Base-by-base conservation (phyloP, 1,140 invertebrate genomes). In the Caenorhabditis briggsae region DNA sequence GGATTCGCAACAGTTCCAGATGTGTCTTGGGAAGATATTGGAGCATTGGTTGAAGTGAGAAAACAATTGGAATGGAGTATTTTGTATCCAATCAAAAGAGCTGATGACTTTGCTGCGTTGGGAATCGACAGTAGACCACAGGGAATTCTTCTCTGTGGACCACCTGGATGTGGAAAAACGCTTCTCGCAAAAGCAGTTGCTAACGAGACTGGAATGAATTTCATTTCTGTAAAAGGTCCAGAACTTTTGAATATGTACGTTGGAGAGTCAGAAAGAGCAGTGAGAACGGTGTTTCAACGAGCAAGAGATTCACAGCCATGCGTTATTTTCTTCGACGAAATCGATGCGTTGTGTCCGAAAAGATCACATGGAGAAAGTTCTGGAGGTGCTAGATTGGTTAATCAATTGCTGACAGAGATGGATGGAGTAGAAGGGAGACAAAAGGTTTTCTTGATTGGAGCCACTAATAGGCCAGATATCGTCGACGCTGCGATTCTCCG, bases 301-400 rank as follows among this genome's bases (percentile, higher is more conserved):
- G 98, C 97, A 0, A 93, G 96, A 61, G 97, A 98, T 93, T 98
- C 97, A 0, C 94, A 96, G 0, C 98, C 98, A 0, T 99, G 98
- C 93, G 96, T 99, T 16, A 98, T 99, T 92, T 99, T 99, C 93
- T 99, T 99, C 93, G 98, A 99, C 93, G 98, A 99, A 93, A 95
- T 99, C 88, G 98, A 99, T 93, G 96, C 98, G 0, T 92, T 99
- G 25, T 99, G 97, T 93, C 97, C 97, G 0, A 95, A 95, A 90
- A 94, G 97, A 92, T 95, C 95, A 8, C 95, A 95, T 74, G 94
- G 94, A 74, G 95, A 94, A 91, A 90, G 84, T 65, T 70, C 94
- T 83, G 92, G 93, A 18, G 93, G 93, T 89, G 90, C 93, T 12
- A 94, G 97, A 23, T 96, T 99, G 23, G 97, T 99, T 0, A 99